Conservation (phyloP, 2,113 vertebrate genomes). For the Callithrix jacchus region DNA sequence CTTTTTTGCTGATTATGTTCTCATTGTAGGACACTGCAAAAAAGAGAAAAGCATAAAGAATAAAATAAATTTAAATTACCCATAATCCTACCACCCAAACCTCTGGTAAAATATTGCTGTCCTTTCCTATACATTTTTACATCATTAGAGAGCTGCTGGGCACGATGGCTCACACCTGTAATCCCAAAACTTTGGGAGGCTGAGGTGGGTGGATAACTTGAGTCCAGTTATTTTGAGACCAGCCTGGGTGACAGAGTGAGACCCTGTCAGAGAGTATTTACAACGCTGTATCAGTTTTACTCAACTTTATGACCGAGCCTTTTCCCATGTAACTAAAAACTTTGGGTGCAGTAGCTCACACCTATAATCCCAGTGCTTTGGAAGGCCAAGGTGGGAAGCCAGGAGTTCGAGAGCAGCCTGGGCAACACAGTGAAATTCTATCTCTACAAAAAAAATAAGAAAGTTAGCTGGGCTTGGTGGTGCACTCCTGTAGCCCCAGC, state of each 20-base stretch:
- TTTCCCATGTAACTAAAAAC: constrained; percentile 18
- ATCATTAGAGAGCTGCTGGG: neutral
- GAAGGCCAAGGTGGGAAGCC: too few relatives aligned
- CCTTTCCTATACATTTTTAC: neutral
- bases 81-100: neutral
- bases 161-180: neutral
- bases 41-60: constrained; percentile 1
- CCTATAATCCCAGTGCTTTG: too few relatives aligned
- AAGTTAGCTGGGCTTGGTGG: too few relatives aligned
- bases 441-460: too few relatives aligned
- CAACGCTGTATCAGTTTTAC: neutral
- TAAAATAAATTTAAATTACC: neutral
- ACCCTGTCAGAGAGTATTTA: neutral
- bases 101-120: neutral
- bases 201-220: neutral
- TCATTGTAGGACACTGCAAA: constrained; percentile 32
- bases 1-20: neutral
- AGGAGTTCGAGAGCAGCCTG: too few relatives aligned
- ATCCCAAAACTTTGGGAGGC: neutral
- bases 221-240: neutral
- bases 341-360: too few relatives aligned
- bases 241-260: neutral
- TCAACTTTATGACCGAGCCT: constrained; percentile 6
- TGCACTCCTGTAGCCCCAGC: too few relatives aligned
- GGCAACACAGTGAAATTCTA: too few relatives aligned